Evolutionary conservation across 2,888 invertebrate species (phyloP), one percentile per base, ranked within the genome.

Genomic region (Harmothoe impar): DNA sequence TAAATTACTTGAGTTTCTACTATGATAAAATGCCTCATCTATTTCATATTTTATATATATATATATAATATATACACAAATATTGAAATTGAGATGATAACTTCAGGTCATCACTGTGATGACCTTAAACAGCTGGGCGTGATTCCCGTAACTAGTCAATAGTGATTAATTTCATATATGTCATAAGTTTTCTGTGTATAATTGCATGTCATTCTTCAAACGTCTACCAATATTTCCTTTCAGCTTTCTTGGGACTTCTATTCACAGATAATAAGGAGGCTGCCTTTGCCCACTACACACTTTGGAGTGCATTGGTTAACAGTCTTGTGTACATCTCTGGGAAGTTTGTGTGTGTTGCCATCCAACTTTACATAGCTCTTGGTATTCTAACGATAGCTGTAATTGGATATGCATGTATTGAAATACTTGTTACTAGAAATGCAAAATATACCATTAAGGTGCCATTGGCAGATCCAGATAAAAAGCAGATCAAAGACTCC

Each of bases 391-490:
- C 5, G 15, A 12, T 68, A 23, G n/a, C 68, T 68, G n/a, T n/a
- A 7, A 5, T 68, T 23, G 68, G 68, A 7, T 68, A 68, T 68
- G 7, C n/a, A 12, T 7, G 68, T 68, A n/a, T 68, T 23, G 68
- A 68, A n/a, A 5, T 68, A 23, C n/a, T 68, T 12, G 5, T 68
- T 12, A 23, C n/a, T 7, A 68, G n/a, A n/a, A n/a, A n/a, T 12
- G n/a, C 12, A n/a, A 15, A 15, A 68, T n/a, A 68, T 7, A 23
- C n/a, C 17, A 68, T n/a, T n/a, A 68, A 68, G n/a, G 68, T 68
- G 7, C 68, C 68, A 68, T n/a, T 68, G 12, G n/a, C 68, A 68
- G 68, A 96, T 23, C 25, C 20, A 52, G 35, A n/a, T 12, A 33
- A 10, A 15, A 23, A 52, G 12, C 54, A 52, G 17, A 52, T 17